Evolutionary conservation across 2,113 vertebrate genomes (phyloP), one percentile per base, ranked within the genome.

Genomic region (Phylloscopus trochiloides): DNA sequence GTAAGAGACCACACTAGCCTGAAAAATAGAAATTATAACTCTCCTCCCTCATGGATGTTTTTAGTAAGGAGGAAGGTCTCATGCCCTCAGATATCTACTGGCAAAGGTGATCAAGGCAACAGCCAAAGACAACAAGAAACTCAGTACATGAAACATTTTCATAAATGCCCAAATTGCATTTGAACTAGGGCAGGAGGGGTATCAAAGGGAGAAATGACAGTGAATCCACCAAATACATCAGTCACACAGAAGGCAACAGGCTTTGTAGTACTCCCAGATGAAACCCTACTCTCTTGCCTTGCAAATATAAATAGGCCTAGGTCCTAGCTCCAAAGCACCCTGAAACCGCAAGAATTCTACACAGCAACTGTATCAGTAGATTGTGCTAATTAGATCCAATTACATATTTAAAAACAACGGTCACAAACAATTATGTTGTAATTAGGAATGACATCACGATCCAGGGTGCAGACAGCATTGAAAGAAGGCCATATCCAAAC

Each of bases 401-500:
- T 52, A 84, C 0, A 1, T 29, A 74, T 54, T 81, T 81, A 47
- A 78, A 89, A 81, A 42, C 76, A 95, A 86, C 0, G 0, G 34
- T 59, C 73, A 86, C 62, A 92, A 94, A 92, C 66, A 87, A 58
- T 82, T 86, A 48, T 18, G 4, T 31, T 87, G 28, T 45, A 72
- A 87, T 67, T 67, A 25, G 26, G 38, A 32, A 38, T 74, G 72
- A 66, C 59, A 29, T 87, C 55, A 95, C 9, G 31, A 91, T 57
- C 40, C 1, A 0, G 28, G 61, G 36, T 50, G 66, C 77, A 94
- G 91, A 87, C 80, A 54, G 76, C 55, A 92, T 0, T 89, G 81
- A 92, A 94, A 90, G 92, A 57, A 12, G 48, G 42, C 18, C 36
- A 4, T 24, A 79, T 25, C 36, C 83, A 94, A 92, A 88, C 31